phyloP scores from a whole-genome alignment of 2,888 invertebrate genomes.

The Cerceris rybyensis region DNA sequence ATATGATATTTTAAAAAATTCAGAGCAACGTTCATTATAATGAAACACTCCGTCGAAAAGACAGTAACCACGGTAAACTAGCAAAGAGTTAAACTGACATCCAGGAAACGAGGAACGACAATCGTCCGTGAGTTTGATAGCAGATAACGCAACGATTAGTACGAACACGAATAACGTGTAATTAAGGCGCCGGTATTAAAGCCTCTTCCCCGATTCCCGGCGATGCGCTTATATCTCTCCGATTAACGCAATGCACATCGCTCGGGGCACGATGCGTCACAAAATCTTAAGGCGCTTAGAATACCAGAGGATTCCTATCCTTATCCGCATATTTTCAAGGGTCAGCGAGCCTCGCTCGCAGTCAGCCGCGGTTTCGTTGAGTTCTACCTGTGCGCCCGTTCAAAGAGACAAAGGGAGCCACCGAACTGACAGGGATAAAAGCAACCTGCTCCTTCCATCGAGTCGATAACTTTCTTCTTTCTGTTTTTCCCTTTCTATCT shows the following conservation, averaged over 20 bases:
- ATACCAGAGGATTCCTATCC: conserved; percentile 53
- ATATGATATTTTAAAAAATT: too few species aligned
- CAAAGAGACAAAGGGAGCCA: not conserved
- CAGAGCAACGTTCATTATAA: too few species aligned
- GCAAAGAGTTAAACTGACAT: too few species aligned
- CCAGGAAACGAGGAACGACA: too few species aligned
- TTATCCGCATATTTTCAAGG: conserved; percentile 70
- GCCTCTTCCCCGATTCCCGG: conserved; percentile 30
- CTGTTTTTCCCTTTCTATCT: not conserved
- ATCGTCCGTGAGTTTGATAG: not conserved
- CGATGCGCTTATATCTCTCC: conserved; percentile 43
- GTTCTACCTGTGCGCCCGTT: conserved; percentile 28
- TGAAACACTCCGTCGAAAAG: too few species aligned
- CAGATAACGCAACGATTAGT: conserved; percentile 45
- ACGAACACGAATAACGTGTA: conserved; percentile 47
- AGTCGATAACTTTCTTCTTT: not conserved
- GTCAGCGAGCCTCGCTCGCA: conserved; percentile 60
- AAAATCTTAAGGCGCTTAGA: conserved; percentile 60
- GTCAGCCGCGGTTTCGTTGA: conserved; percentile 28
- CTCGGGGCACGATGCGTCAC: conserved; percentile 57
- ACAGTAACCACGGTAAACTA: too few species aligned
- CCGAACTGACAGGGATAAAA: not conserved
- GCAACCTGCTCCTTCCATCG: not conserved
- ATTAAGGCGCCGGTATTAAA: conserved; percentile 52
- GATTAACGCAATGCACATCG: conserved; percentile 35